A percentile compares a stretch with the other conserved stretches of the same genome.
Evolutionary conservation across 2,888 invertebrate species (phyloP).

Genomic region (Plebejus anna): DNA sequence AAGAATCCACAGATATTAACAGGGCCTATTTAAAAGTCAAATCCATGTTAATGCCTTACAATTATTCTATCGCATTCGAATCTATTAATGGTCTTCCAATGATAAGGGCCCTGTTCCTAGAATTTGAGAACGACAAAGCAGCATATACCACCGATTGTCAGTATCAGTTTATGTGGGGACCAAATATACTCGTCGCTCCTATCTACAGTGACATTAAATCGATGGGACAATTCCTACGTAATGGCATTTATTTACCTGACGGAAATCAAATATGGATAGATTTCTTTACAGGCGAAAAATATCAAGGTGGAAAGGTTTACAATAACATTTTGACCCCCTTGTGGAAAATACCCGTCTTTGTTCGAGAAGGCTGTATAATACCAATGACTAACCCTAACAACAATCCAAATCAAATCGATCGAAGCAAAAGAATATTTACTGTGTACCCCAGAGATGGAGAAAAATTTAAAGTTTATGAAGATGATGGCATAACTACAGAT

Average conservation of each 20-base stretch:
- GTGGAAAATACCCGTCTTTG: slow-evolving; percentile 68
- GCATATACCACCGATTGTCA: slow-evolving; percentile 63
- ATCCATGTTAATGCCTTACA: slow-evolving; percentile 67
- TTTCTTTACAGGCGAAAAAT: slow-evolving; percentile 63
- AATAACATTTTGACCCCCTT: slow-evolving; percentile 57
- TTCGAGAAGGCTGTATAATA: slow-evolving; percentile 66
- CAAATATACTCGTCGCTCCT: slow-evolving; percentile 65
- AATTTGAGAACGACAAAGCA: slow-evolving; percentile 55
- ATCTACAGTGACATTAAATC: slow-evolving; percentile 51
- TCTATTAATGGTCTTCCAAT: slow-evolving; percentile 60
- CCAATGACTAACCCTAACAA: slow-evolving; percentile 67
- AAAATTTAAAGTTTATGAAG: slow-evolving; percentile 61
- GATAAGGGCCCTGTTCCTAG: slow-evolving; percentile 70
- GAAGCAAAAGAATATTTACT: slow-evolving; percentile 54
- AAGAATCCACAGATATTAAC: slow-evolving; percentile 57
- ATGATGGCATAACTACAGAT: slow-evolving; percentile 60
- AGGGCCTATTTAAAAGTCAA: slow-evolving; percentile 71
- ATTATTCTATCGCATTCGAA: slow-evolving; percentile 62
- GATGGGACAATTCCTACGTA: slow-evolving; percentile 47
- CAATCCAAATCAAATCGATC: slow-evolving; percentile 59
- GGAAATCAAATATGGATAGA: slow-evolving; percentile 64
- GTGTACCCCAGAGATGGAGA: slow-evolving; percentile 59
- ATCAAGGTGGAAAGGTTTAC: slow-evolving; percentile 64
- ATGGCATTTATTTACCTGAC: slow-evolving; percentile 61
- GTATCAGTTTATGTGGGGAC: slow-evolving; percentile 74